Percentiles rank a stretch among this genome's conserved stretches.
phyloP scores from a whole-genome alignment of 2,113 vertebrate genomes.

The Sapajus apella region DNA sequence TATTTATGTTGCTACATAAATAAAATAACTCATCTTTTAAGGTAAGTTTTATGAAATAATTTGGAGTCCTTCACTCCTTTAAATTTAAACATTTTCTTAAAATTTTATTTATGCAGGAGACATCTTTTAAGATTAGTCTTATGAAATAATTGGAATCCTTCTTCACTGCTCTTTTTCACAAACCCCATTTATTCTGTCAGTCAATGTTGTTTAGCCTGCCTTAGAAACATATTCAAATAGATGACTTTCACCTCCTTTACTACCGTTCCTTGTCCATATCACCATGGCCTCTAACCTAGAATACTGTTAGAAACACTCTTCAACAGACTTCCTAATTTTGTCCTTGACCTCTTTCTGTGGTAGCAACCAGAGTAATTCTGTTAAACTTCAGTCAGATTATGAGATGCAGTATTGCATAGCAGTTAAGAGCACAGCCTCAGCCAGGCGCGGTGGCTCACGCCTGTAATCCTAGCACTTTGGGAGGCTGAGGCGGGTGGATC shows the following conservation, averaged over 20 bases:
- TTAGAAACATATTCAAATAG: background rate
- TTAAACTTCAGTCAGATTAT: background rate
- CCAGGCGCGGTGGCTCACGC: too few species aligned
- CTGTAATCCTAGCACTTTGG: too few species aligned
- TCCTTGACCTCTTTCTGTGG: background rate
- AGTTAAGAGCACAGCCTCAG: background rate
- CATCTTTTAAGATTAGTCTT: background rate
- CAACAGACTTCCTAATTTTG: background rate
- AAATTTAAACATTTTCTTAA: background rate
- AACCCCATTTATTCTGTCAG: background rate
- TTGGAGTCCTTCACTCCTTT: background rate
- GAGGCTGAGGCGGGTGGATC: too few species aligned
- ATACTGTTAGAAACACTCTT: background rate
- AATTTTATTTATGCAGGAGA: background rate
- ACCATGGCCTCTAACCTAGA: background rate
- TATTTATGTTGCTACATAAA: background rate
- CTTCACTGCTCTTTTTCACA: background rate
- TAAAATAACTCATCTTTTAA: background rate
- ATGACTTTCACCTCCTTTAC: background rate
- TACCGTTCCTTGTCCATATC: background rate
- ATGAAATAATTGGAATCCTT: background rate
- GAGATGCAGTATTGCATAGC: background rate
- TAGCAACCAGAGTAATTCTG: background rate
- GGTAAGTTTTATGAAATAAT: background rate
- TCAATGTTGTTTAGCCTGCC: background rate